Evolutionary conservation across 2,888 invertebrate genomes (phyloP).

Genomic region (Oasisia sp.): DNA sequence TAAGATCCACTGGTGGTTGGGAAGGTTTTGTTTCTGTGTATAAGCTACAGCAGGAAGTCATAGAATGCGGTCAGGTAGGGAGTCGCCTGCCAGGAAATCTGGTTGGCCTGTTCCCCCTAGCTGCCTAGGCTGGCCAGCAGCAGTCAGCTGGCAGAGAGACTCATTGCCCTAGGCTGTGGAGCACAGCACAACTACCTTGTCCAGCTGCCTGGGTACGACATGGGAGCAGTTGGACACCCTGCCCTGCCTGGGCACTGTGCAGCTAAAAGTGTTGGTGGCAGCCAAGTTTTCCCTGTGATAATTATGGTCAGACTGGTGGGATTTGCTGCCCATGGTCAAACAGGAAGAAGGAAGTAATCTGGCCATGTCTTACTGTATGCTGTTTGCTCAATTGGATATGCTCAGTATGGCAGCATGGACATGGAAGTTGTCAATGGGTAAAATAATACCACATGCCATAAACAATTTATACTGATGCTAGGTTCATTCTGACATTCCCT

Average conservation of each 20-base stretch:
- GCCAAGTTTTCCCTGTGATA: not conserved
- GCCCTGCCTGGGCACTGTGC: too few relatives aligned
- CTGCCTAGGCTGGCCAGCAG: not conserved
- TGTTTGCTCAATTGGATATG: not conserved
- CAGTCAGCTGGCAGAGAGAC: not conserved
- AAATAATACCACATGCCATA: not conserved
- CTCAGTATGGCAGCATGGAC: not conserved
- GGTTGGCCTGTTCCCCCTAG: not conserved
- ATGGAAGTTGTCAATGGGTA: not conserved
- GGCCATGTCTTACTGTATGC: not conserved
- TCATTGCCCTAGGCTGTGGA: not conserved
- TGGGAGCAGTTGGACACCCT: not conserved
- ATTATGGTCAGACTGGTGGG: not conserved
- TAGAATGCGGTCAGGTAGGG: not conserved
- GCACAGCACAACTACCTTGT: not conserved
- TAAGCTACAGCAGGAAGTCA: not conserved
- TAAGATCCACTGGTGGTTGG: not conserved
- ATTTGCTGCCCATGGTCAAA: not conserved
- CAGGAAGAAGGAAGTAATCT: not conserved
- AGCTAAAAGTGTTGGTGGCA: not conserved
- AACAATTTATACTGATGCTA: not conserved
- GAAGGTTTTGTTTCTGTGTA: not conserved
- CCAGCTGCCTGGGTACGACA: not conserved
- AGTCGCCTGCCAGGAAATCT: not conserved
- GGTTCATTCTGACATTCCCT: too few relatives aligned